Evolutionary conservation across 2,113 vertebrate species (phyloP), one percentile per base, ranked within the genome.

Genomic region (Zosterops pallidus): DNA sequence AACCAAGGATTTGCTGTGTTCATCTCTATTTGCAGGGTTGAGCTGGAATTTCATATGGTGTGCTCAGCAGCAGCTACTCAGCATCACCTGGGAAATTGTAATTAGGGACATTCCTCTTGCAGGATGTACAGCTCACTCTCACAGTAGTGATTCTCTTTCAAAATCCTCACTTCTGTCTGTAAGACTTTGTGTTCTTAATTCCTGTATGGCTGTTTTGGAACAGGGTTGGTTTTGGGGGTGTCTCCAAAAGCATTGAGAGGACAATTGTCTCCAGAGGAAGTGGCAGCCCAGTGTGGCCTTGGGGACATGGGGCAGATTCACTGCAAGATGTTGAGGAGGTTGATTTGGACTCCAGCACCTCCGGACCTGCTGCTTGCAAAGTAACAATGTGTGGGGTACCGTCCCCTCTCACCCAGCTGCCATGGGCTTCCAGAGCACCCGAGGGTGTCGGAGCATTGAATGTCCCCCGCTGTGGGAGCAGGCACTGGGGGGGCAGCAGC

Each of bases 381-480:
- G 37, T 15, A 23, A 37, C 47, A 9, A 4, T 2, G 3, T 0
- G 0, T 41, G 69, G 69, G 17, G 35, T 14, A 9, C 31, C 0
- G 0, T 49, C 9, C 18, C 4, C 8, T 78, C 13, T 22, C 22
- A 13, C 18, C 55, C 64, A 29, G 53, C 35, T 4, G 4, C 33
- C 0, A 0, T 6, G 9, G 46, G 31, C 59, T 35, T 14, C 31
- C 42, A 53, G 29, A 68, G 23, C 77, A 75, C 22, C 31, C 1
- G 4, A 28, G 25, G 31, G 18, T 26, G 0, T 19, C 0, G 0
- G 21, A 9, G 31, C 62, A 16, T 17, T 50, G 18, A 50, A 5
- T 13, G 44, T 50, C 22, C 18, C 35, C 18, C 1, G 0, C 21
- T 11, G 2, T 0, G 0, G 20, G 7, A 24, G 49, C 77, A 41